Base-by-base conservation (phyloP, 2,888 invertebrate genomes). In the Mythimna pallens region DNA sequence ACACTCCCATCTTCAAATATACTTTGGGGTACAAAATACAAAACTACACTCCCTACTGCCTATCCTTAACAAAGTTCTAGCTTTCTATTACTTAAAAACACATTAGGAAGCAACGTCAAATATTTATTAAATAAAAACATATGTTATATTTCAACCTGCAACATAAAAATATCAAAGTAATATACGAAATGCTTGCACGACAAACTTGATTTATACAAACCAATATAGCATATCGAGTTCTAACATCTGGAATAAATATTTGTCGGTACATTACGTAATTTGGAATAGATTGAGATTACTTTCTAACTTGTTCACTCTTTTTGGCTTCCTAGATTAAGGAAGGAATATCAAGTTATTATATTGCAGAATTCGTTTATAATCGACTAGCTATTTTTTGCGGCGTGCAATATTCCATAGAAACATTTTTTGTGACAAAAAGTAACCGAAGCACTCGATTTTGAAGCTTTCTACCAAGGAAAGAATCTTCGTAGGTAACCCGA, bases 231-330 rank as follows among this genome's bases (percentile, higher is more conserved):
- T 74, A 83, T 82, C 77, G 66, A 68, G 57, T 61, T 65, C 57
- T 68, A 68, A 68, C 57, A 76, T 80, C 80, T 67, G 50, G 43
- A 69, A 82, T 83, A 83, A 82, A 82, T 82, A 82, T 83, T 82
- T 80, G 63, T 64, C 43, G 66, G 67, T 73, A 67, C 72, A 76
- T 68, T 73, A 73, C 50, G 65, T 76, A 80, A 80, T 76, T 76
- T 73, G 57, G 67, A 70, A 82, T 69, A 65, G 74, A 66, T 78
- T 70, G 54, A 70, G 62, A 71, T 71, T 74, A 70, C 69, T 76
- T 71, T 57, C 73, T 47, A 68, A 58, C 12, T 69, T 62, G 25
- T 52, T 63, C 61, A 75, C 50, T 80, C 52, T 61, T 54, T 70
- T 61, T 57, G 70, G 52, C 43, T 80, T 75, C 69, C 57, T 63